phyloP scores from a whole-genome alignment of 2,113 vertebrate genomes.

The Panurus biarmicus region DNA sequence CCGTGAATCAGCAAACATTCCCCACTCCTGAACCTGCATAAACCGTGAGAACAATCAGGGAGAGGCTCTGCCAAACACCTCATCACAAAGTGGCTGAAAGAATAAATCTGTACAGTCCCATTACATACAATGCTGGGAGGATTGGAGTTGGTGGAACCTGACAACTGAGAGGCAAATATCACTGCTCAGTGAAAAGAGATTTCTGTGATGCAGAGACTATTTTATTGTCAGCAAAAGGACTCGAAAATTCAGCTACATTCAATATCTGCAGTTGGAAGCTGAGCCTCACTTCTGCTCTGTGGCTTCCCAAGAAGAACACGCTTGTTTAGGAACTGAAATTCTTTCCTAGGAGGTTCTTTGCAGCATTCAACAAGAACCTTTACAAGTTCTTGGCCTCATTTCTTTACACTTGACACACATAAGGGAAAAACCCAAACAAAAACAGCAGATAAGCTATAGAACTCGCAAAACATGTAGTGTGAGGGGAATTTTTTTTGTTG shows the following conservation, averaged over 20 bases:
- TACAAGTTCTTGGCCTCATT: neutral
- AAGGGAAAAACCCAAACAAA: neutral
- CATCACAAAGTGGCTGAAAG: neutral
- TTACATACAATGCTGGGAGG: rapidly evolving
- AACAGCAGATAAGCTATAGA: rapidly evolving
- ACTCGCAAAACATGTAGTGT: neutral
- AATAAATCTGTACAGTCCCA: neutral
- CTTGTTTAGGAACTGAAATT: neutral
- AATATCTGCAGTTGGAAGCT: neutral
- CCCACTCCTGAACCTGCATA: neutral
- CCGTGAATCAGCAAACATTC: neutral
- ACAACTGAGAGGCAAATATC: neutral
- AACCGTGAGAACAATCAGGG: neutral
- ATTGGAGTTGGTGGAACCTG: neutral
- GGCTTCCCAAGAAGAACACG: neutral
- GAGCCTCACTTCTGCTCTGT: neutral
- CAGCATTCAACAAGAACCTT: neutral
- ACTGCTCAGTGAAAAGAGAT: neutral
- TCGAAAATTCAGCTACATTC: neutral
- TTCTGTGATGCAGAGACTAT: neutral
- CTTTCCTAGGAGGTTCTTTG: neutral
- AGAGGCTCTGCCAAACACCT: neutral
- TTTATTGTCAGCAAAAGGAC: neutral
- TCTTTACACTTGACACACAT: neutral
- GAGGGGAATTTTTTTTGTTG: neutral